These are phyloP conservation scores for Serripes groenlandicus DNA, from an alignment of 2,888 invertebrate genomes.

Conservation along the genomic window DNA sequence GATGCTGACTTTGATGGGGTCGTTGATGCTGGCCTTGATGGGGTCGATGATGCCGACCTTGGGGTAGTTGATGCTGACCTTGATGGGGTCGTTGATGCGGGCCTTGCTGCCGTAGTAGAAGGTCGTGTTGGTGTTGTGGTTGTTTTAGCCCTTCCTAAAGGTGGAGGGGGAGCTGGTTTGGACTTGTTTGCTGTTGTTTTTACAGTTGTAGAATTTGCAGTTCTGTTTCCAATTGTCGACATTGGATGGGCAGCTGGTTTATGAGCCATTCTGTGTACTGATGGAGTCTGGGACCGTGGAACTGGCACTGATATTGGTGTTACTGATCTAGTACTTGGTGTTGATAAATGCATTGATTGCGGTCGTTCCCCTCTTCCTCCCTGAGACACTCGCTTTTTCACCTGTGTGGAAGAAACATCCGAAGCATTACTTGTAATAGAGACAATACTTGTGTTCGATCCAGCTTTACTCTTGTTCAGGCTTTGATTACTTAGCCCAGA, in stretches of 20 bases:
- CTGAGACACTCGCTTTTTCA: slow-evolving; percentile 51
- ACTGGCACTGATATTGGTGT: slow-evolving; percentile 60
- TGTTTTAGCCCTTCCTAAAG: slow-evolving; percentile 20
- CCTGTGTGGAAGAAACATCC: slow-evolving; percentile 53
- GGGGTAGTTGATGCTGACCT: slow-evolving; percentile 29
- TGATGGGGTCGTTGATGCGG: slow-evolving; percentile 32
- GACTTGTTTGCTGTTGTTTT: slow-evolving; percentile 37
- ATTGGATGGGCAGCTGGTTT: slow-evolving; percentile 61
- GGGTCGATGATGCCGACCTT: slow-evolving; percentile 28
- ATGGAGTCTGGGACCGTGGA: slow-evolving; percentile 65
- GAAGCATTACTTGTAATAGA: slow-evolving; percentile 71
- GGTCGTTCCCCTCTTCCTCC: slow-evolving; percentile 58
- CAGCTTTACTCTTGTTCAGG: slow-evolving; percentile 65
- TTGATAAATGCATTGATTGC: slow-evolving; percentile 61
- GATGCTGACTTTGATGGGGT: slow-evolving; percentile 34
- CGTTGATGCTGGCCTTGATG: slow-evolving; percentile 31
- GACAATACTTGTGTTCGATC: slow-evolving; percentile 72
- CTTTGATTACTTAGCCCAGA: slow-evolving; percentile 54
- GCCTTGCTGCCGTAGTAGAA: slow-evolving; percentile 24
- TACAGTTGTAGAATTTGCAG: slow-evolving; percentile 19
- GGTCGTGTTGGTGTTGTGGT: slow-evolving; percentile 25
- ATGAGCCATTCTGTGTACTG: slow-evolving; percentile 46
- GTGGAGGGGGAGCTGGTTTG: slow-evolving; percentile 42
- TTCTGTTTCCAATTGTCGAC: slow-evolving; percentile 56
- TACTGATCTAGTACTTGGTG: slow-evolving; percentile 64